These are phyloP conservation scores for Bombus polaris DNA, from an alignment of 1,140 invertebrate genomes.

Conservation along the genomic window DNA sequence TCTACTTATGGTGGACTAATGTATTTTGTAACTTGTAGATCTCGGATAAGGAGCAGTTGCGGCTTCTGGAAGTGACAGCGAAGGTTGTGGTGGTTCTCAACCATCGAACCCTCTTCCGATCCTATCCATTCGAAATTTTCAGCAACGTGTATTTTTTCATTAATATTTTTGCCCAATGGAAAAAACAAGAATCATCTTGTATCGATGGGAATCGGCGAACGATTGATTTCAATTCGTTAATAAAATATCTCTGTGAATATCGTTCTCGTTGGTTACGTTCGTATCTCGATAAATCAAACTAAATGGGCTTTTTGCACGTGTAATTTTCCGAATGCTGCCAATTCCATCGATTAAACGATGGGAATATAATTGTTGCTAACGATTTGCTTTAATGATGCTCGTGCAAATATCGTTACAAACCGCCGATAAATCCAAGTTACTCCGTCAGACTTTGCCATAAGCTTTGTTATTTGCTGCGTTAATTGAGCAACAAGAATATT, in stretches of 20 bases:
- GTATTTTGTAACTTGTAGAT: constrained; percentile 49
- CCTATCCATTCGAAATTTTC: too few relatives aligned
- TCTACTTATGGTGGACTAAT: constrained; percentile 43
- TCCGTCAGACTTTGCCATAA: background rate
- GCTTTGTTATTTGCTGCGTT: background rate
- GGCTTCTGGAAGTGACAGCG: constrained; percentile 34
- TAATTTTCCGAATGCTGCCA: background rate
- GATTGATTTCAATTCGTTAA: background rate
- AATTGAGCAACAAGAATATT: background rate
- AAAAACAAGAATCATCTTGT: background rate
- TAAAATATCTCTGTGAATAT: background rate
- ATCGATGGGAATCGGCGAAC: background rate
- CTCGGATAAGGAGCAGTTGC: constrained; percentile 44
- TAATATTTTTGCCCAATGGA: background rate
- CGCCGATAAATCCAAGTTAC: background rate
- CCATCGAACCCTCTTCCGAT: background rate
- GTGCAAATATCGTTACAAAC: background rate
- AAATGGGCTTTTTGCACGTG: background rate
- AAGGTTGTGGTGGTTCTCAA: constrained; percentile 33
- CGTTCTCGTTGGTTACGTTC: background rate
- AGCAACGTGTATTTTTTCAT: background rate
- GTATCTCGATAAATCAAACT: background rate
- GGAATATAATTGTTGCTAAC: background rate
- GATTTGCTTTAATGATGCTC: background rate
- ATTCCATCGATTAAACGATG: background rate